Conservation (phyloP, 2,113 vertebrate species). For the Coptodon bakossiorum region DNA sequence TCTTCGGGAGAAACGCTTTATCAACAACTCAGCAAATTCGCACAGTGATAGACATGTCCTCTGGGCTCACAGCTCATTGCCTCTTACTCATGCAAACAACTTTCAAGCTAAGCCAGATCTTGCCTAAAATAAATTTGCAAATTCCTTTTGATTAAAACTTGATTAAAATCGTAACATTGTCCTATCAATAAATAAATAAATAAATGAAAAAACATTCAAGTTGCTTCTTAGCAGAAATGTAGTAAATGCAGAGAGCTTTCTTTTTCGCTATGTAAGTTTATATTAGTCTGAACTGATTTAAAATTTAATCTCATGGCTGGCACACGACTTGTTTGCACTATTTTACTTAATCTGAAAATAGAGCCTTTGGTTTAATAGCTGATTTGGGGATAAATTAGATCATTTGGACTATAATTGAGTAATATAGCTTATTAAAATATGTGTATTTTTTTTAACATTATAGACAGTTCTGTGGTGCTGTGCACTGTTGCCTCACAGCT, state of each 20-base stretch:
- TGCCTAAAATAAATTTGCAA: background rate
- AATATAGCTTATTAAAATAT: background rate
- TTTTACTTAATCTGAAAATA: background rate
- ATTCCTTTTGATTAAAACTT: background rate
- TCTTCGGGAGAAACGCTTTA: slow-evolving; percentile 29
- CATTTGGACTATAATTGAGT: background rate
- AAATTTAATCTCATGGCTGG: background rate
- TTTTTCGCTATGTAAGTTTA: background rate
- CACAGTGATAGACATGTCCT: slow-evolving; percentile 38
- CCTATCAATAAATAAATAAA: background rate
- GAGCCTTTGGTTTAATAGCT: background rate
- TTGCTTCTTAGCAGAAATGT: background rate
- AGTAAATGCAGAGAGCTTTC: background rate
- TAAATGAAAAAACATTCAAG: background rate
- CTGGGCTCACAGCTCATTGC: background rate
- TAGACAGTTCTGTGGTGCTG: background rate
- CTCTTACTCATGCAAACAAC: slow-evolving; percentile 12
- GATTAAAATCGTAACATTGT: background rate
- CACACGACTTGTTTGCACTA: background rate
- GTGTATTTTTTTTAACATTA: background rate
- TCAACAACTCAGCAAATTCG: slow-evolving; percentile 51
- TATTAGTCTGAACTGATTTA: background rate
- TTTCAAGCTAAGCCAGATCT: background rate
- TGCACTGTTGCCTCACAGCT: background rate
- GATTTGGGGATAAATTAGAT: background rate